A percentile compares a stretch with the other conserved stretches of the same genome.
These are phyloP conservation scores for Dicranocentrus wangi DNA, from an alignment of 2,888 invertebrate species.

Conservation along the genomic window DNA sequence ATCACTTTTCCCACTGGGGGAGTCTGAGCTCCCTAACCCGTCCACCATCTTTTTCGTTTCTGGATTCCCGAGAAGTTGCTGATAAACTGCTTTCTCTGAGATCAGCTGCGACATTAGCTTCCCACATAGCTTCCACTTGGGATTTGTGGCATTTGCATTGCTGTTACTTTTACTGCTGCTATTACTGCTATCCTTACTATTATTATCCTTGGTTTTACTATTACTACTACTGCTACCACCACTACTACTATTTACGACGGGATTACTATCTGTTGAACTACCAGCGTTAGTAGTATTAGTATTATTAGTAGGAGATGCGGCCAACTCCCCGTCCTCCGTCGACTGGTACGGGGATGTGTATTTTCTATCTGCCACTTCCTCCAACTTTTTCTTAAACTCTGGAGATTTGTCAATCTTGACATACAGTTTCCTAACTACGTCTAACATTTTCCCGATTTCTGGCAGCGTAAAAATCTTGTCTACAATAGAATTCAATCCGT, in stretches of 20 bases:
- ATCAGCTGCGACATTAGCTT: slow-evolving; percentile 60
- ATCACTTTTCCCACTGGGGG: slow-evolving; percentile 60
- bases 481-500: slow-evolving; percentile 57
- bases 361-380: slow-evolving; percentile 30
- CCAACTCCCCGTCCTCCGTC: not conserved
- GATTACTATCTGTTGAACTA: too few species aligned
- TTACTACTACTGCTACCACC: slow-evolving; percentile 9
- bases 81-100: slow-evolving; percentile 62
- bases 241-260: too few species aligned
- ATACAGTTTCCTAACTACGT: slow-evolving; percentile 48
- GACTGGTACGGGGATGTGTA: slow-evolving; percentile 26
- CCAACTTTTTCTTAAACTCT: slow-evolving; percentile 36
- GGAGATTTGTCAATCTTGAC: slow-evolving; percentile 50
- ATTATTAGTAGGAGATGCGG: not conserved
- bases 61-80: slow-evolving; percentile 41
- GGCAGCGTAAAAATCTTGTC: slow-evolving; percentile 52
- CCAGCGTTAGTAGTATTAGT: not conserved
- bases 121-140: slow-evolving; percentile 52
- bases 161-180: slow-evolving; percentile 11
- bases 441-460: slow-evolving; percentile 51
- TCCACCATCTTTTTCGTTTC: slow-evolving; percentile 46
- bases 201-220: not conserved
- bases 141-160: slow-evolving; percentile 6
- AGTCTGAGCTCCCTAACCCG: slow-evolving; percentile 43
- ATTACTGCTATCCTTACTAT: slow-evolving; percentile 8